Evolutionary conservation across 1,140 invertebrate genomes (phyloP).

Genomic region (Paramacrobiotus metropolitanus): DNA sequence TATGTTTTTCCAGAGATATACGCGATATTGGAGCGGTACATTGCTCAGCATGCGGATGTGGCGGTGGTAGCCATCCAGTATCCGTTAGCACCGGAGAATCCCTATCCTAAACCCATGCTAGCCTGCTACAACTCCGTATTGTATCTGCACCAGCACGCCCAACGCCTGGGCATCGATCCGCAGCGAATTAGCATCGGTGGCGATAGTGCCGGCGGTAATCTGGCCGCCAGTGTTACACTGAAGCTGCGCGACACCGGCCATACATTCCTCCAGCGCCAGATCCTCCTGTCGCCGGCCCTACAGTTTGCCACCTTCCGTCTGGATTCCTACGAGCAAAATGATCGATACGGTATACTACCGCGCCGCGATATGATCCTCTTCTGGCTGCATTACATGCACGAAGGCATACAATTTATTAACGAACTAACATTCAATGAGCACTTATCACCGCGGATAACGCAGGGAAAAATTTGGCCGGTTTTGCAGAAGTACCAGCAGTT

Average conservation of each 20-base stretch:
- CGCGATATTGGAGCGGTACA: neutral
- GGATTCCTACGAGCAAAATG: neutral
- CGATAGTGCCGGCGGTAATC: slow-evolving; percentile 1
- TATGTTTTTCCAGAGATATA: neutral
- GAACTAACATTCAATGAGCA: neutral
- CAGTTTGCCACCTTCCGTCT: slow-evolving; percentile 5
- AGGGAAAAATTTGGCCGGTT: neutral
- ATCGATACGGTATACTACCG: neutral
- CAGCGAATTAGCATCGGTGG: slow-evolving; percentile 9
- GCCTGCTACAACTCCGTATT: slow-evolving; percentile 11
- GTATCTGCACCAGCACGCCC: slow-evolving; percentile 11
- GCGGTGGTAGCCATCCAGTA: slow-evolving; percentile 7
- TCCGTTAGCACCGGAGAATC: slow-evolving; percentile 11
- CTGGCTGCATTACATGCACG: slow-evolving; percentile 3
- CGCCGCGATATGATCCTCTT: neutral
- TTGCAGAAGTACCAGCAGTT: neutral
- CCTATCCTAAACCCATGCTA: slow-evolving; percentile 9
- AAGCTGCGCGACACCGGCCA: slow-evolving; percentile 1
- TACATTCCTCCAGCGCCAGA: slow-evolving; percentile 1
- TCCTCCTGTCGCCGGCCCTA: slow-evolving; percentile 4
- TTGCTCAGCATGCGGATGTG: neutral
- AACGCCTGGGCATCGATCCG: slow-evolving; percentile 8
- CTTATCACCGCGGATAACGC: neutral
- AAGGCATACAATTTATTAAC: neutral
- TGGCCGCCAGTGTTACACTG: neutral